Evolutionary conservation across 1,140 invertebrate species (phyloP), one percentile per base, ranked within the genome.

Genomic region (Protaetia brevitarsis): DNA sequence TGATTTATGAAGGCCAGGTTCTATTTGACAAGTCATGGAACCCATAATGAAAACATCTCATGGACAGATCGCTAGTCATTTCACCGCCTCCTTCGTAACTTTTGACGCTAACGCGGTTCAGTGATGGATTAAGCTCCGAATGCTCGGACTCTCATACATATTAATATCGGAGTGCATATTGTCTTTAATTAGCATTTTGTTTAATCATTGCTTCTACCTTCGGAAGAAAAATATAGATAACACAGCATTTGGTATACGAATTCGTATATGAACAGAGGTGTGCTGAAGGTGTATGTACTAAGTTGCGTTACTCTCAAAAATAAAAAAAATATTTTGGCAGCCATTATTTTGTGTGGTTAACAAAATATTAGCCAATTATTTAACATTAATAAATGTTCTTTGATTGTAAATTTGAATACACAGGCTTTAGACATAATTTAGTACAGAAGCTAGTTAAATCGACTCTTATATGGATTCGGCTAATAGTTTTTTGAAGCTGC

Each of bases 41-140:
- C 76, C 73, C 72, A 76, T 77, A 76, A 77, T 77, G 76, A 77
- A 77, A 77, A 77, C 76, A 77, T 77, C 76, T 77, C 72, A 73
- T 71, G 69, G 76, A 77, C 76, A 76, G 76, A 76, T 77, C 73
- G 76, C 76, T 74, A 77, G 76, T 77, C 76, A 77, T 73, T 77
- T 75, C 74, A 72, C 76, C 76, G 76, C 76, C 76, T 76, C 66
- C 70, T 75, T 76, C 76, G 76, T 77, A 74, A 77, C 76, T 77
- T 77, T 77, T 77, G 74, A 77, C 76, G 76, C 76, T 77, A 74
- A 75, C 73, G 13, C 41, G 41, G 41, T 13, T 69, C 69, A 66
- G 34, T 76, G 75, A 76, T 76, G 74, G 72, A 76, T 75, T 73
- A 70, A 71, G 57, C 68, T 67, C 62, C 58, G 41, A 66, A 66